Conservation (phyloP, 1,140 invertebrate genomes). For the Diabrotica virgifera region DNA sequence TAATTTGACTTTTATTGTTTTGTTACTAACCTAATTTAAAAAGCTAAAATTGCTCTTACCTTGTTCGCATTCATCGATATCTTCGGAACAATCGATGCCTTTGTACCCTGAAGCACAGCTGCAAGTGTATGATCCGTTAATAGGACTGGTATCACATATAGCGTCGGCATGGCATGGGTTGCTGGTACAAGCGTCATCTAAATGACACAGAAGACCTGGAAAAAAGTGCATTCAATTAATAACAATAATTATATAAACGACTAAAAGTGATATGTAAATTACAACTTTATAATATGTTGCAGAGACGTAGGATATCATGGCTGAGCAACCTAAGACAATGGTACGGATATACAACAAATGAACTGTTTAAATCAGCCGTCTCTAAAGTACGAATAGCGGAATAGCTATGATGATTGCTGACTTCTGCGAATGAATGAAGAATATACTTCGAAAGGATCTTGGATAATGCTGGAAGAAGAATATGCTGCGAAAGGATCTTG, state of each 20-base stretch:
- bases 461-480: too few relatives aligned
- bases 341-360: too few relatives aligned
- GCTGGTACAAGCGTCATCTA: slow-evolving; percentile 95
- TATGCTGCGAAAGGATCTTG: too few relatives aligned
- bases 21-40: too few relatives aligned
- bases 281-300: background rate
- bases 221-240: slow-evolving; percentile 18
- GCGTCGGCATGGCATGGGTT: slow-evolving; percentile 93
- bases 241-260: background rate
- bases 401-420: too few relatives aligned
- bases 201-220: slow-evolving; percentile 84
- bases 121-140: slow-evolving; percentile 91
- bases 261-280: background rate
- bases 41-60: slow-evolving; percentile 54
- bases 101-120: slow-evolving; percentile 90
- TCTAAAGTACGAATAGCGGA: too few relatives aligned
- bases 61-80: slow-evolving; percentile 94
- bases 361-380: too few relatives aligned
- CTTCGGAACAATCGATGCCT: slow-evolving; percentile 86
- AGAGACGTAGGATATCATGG: too few relatives aligned
- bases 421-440: too few relatives aligned
- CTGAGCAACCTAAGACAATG: too few relatives aligned
- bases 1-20: too few relatives aligned
- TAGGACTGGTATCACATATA: slow-evolving; percentile 92
- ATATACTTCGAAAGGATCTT: too few relatives aligned